Base-by-base conservation (phyloP, 2,797 vertebrate species). In the Zenarchopterus dispar region DNA sequence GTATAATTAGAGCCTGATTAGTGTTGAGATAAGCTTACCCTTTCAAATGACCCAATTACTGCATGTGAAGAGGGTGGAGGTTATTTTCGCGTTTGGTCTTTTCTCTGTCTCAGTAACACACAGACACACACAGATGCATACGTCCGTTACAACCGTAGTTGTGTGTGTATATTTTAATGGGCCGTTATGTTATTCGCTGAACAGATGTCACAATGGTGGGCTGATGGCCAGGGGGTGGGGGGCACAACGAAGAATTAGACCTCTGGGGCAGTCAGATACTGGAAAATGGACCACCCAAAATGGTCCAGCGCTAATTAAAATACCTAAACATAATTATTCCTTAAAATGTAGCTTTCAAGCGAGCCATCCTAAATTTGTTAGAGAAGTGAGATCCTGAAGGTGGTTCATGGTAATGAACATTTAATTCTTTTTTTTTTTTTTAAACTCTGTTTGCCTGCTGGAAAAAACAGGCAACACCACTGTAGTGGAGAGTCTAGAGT, bases 1-100 rank as follows among this genome's bases (percentile, higher is more conserved):
- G 82, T 70, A 80, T 85, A 90, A 90, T 90, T 89, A 88, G 81
- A 84, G 73, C 82, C 83, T 86, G 89, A 90, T 90, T 88, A 88
- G 84, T 84, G 87, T 87, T 86, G 87, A 85, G 87, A 91, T 88
- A 85, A 81, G 84, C 87, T 89, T 81, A 85, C 82, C 87, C 90
- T 88, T 88, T 88, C 80, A 90, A 91, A 91, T 87, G 87, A 89
- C 87, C 89, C 89, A 90, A 89, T 91, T 90, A 91, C 79, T 59
- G 53, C 71, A 86, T 80, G 78, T 81, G 86, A 85, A 89, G 78
- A 85, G 81, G 84, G 77, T 77, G 79, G 77, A 75, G 83, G 84
- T 89, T 85, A 85, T 88, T 84, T 90, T 81, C 75, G 75, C 52
- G 8, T 80, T 80, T 63, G 73, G 59, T 71, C 47, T 50, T 62